Conservation (phyloP, 2,797 vertebrate species). For the Poeciliopsis paucimaculata region DNA sequence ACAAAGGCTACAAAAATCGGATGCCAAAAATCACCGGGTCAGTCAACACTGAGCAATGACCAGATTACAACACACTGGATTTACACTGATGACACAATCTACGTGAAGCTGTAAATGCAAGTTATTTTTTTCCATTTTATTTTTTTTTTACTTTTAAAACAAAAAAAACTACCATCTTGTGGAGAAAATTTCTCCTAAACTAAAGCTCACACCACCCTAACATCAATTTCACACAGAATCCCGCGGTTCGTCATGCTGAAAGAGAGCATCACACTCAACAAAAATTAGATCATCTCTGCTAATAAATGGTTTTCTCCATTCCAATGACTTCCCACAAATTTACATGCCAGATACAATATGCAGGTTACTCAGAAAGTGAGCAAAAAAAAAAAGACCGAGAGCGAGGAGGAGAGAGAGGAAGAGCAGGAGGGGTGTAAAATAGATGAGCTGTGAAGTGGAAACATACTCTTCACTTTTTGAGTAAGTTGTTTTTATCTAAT, state of each 20-base stretch:
- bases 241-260: constrained; percentile 28
- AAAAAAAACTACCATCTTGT: constrained; percentile 3
- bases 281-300: constrained; percentile 65
- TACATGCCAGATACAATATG: constrained; percentile 44
- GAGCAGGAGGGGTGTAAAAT: constrained; percentile 22
- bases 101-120: not conserved
- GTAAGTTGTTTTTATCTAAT: constrained; percentile 1
- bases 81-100: constrained; percentile 9
- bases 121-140: not conserved
- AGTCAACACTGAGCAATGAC: not conserved
- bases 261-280: constrained; percentile 54
- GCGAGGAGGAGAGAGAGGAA: constrained; percentile 49
- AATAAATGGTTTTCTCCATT: constrained; percentile 65
- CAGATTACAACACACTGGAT: constrained; percentile 25
- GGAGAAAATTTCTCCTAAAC: constrained; percentile 30
- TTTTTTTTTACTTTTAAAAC: not conserved
- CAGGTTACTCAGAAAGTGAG: constrained; percentile 52
- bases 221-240: constrained; percentile 39
- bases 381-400: constrained; percentile 38
- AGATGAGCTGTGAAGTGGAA: constrained; percentile 28
- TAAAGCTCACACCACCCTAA: constrained; percentile 24
- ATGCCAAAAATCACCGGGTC: constrained; percentile 15
- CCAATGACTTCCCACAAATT: constrained; percentile 60
- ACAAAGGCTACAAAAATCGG: constrained; percentile 24
- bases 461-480: constrained; percentile 11